These are phyloP conservation scores for Chrysolina oricalcia DNA, from an alignment of 2,888 invertebrate genomes.

Conservation along the genomic window DNA sequence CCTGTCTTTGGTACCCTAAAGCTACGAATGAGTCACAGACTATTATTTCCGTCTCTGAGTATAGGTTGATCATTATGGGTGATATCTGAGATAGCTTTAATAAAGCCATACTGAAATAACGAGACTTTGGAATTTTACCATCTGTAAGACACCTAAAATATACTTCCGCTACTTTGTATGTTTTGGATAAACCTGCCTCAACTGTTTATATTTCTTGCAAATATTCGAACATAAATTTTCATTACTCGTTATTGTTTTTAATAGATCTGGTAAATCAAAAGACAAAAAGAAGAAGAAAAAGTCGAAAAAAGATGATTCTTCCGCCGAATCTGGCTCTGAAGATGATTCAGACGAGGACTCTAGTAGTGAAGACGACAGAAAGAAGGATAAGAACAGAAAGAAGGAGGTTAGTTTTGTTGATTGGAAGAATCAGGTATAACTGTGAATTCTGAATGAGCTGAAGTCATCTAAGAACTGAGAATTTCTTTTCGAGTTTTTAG, in stretches of 20 bases:
- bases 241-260: background rate
- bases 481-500: constrained; percentile 11
- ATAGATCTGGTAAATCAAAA: constrained; percentile 67
- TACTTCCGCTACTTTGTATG: background rate
- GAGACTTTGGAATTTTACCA: too few relatives aligned
- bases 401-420: constrained; percentile 69
- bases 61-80: too few relatives aligned
- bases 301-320: constrained; percentile 62
- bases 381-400: constrained; percentile 72
- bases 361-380: constrained; percentile 71
- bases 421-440: background rate
- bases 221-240: background rate
- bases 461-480: constrained; percentile 9
- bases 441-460: constrained; percentile 6
- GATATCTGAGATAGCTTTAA: too few relatives aligned
- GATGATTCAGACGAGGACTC: constrained; percentile 68
- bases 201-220: constrained; percentile 21
- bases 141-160: too few relatives aligned
- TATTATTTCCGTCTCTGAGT: too few relatives aligned
- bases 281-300: constrained; percentile 70
- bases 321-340: constrained; percentile 59
- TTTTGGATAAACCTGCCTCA: constrained; percentile 36
- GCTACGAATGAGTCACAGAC: too few relatives aligned
- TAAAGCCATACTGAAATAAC: too few relatives aligned
- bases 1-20: too few relatives aligned